A percentile compares a stretch with the other conserved stretches of the same genome.
Conservation (phyloP, 2,113 vertebrate genomes). For the Eurystomus gularis region DNA sequence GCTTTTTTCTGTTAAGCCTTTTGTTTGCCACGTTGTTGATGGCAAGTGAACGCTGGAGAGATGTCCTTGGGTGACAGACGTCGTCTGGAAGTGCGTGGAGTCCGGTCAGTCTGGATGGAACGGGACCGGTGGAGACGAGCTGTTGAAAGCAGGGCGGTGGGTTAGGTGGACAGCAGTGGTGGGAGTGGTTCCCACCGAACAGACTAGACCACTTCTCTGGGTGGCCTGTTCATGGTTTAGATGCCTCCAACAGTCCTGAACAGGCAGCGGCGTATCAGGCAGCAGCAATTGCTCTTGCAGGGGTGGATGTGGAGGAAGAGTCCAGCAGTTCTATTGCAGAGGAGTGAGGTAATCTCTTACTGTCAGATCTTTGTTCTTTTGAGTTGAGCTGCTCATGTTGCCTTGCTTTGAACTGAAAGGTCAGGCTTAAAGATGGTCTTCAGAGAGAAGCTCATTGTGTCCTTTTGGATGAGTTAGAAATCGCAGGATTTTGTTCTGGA, state of each 20-base stretch:
- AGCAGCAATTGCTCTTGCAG: not conserved
- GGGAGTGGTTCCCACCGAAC: not conserved
- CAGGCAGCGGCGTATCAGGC: not conserved
- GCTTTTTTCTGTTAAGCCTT: not conserved
- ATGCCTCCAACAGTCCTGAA: not conserved
- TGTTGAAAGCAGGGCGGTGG: not conserved
- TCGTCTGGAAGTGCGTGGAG: not conserved
- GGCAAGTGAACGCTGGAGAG: not conserved
- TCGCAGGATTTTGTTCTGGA: not conserved
- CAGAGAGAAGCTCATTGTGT: not conserved
- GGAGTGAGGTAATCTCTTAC: not conserved
- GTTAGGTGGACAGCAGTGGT: not conserved
- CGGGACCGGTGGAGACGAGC: not conserved
- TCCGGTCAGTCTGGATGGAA: not conserved
- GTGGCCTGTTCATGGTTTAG: not conserved
- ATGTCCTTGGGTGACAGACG: not conserved
- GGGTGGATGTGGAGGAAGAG: not conserved
- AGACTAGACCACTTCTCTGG: not conserved
- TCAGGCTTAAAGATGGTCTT: not conserved
- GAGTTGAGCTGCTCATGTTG: not conserved
- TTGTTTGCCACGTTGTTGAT: not conserved
- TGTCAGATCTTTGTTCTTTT: not conserved
- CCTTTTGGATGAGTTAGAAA: not conserved
- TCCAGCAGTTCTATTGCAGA: not conserved
- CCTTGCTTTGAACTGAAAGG: slow-evolving; percentile 6